Evolutionary conservation across 2,797 vertebrate species (phyloP).

Genomic region (Phalanger gymnotis): DNA sequence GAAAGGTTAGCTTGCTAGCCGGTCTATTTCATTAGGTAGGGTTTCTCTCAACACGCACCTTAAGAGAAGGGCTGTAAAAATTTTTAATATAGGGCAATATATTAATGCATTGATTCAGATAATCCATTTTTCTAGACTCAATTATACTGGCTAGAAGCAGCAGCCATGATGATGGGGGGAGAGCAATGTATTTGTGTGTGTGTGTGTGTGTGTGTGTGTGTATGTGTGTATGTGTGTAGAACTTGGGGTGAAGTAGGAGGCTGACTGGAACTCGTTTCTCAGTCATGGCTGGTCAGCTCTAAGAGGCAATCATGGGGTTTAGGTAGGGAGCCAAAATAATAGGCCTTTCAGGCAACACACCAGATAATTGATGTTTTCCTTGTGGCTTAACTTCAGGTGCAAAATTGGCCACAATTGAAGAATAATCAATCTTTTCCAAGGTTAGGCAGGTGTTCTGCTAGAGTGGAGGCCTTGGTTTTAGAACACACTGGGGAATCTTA

Average conservation of each 20-base stretch:
- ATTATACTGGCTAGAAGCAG: not conserved
- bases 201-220: not conserved
- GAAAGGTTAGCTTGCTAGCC: not conserved
- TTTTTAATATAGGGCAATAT: not conserved
- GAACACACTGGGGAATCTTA: not conserved
- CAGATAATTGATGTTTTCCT: constrained; percentile 35
- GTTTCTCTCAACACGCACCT: not conserved
- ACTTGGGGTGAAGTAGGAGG: not conserved
- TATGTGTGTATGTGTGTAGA: not conserved
- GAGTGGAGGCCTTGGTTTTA: constrained; percentile 45
- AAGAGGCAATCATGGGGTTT: not conserved
- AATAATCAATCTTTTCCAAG: constrained; percentile 35
- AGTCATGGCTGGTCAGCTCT: not conserved
- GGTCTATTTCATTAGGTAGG: not conserved
- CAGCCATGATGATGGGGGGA: not conserved
- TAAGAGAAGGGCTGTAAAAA: not conserved
- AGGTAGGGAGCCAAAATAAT: constrained; percentile 5
- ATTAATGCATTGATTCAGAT: not conserved
- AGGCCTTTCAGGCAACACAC: not conserved
- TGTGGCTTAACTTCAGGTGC: not conserved
- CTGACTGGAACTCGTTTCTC: not conserved
- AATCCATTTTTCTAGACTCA: not conserved
- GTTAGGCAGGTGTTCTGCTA: constrained; percentile 53
- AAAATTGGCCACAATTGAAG: constrained; percentile 36
- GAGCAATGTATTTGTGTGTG: not conserved